phyloP scores from a whole-genome alignment of 1,140 invertebrate genomes.

The Drosophila dunni region DNA sequence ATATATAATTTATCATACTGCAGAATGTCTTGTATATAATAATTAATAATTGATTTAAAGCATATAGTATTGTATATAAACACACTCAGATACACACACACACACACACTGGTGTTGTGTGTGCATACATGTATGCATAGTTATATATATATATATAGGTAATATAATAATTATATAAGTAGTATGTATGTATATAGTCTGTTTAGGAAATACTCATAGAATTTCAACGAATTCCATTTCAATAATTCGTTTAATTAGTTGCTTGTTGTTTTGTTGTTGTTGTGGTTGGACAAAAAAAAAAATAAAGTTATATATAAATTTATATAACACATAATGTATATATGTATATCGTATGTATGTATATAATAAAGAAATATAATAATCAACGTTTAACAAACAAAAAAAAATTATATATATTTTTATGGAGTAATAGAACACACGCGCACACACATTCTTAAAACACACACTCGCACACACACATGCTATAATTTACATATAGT shows the following conservation, averaged over 20 bases:
- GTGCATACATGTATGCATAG: neutral
- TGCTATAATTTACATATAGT: conserved; percentile 19
- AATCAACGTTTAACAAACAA: conserved; percentile 79
- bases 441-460: conserved; percentile 16
- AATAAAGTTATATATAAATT: conserved; percentile 10
- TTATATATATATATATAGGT: conserved; percentile 23
- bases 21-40: conserved; percentile 78
- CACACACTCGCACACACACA: conserved; percentile 1
- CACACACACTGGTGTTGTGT: neutral
- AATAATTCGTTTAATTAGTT: conserved; percentile 47
- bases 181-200: conserved; percentile 71
- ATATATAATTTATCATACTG: conserved; percentile 81
- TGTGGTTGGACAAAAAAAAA: conserved; percentile 37
- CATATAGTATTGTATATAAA: conserved; percentile 62
- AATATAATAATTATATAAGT: conserved; percentile 45
- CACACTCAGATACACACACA: conserved; percentile 8
- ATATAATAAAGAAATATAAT: conserved; percentile 64
- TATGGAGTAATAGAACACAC: conserved; percentile 25
- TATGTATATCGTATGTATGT: conserved; percentile 46
- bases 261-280: conserved; percentile 23
- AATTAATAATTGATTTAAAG: conserved; percentile 82
- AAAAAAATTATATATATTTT: conserved; percentile 37
- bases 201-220: conserved; percentile 80
- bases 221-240: conserved; percentile 57
- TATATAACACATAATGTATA: conserved; percentile 8